Percentiles rank a stretch among this genome's conserved stretches.
phyloP scores from a whole-genome alignment of 2,797 vertebrate genomes.

The Gymnothorax javanicus region DNA sequence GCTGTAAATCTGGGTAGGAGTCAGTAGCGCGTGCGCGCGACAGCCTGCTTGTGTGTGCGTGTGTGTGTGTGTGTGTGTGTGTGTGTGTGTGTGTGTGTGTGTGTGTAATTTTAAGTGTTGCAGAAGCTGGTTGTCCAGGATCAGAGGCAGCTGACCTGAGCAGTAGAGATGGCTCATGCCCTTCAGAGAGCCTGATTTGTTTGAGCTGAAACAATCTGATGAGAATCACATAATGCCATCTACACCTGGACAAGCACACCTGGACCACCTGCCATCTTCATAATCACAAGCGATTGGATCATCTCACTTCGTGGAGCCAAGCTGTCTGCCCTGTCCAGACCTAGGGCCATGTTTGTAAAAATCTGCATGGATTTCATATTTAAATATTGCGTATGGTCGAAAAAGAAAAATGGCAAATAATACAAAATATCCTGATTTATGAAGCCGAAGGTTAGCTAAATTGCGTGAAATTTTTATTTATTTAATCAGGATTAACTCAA shows the following conservation, averaged over 20 bases:
- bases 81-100: neutral
- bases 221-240: slow-evolving; percentile 10
- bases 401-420: too few relatives aligned
- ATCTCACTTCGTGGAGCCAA: neutral
- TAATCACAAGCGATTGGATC: neutral
- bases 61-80: neutral
- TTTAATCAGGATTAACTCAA: too few relatives aligned
- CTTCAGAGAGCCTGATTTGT: neutral
- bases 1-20: neutral
- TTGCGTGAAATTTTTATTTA: too few relatives aligned
- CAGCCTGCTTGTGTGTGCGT: neutral
- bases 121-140: neutral
- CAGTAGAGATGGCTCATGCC: slow-evolving; percentile 3
- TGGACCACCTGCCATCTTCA: slow-evolving; percentile 5
- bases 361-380: too few relatives aligned
- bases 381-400: too few relatives aligned
- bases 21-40: neutral
- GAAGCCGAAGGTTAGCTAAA: too few relatives aligned
- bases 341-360: neutral
- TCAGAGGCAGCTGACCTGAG: neutral
- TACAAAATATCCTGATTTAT: too few relatives aligned
- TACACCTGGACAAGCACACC: slow-evolving; percentile 8
- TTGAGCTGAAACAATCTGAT: slow-evolving; percentile 20
- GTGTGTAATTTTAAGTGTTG: neutral
- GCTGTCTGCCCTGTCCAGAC: neutral